These are phyloP conservation scores for Gnathonemus echidnorhynchus DNA, from an alignment of 2,113 vertebrate genomes.

Conservation along the genomic window DNA sequence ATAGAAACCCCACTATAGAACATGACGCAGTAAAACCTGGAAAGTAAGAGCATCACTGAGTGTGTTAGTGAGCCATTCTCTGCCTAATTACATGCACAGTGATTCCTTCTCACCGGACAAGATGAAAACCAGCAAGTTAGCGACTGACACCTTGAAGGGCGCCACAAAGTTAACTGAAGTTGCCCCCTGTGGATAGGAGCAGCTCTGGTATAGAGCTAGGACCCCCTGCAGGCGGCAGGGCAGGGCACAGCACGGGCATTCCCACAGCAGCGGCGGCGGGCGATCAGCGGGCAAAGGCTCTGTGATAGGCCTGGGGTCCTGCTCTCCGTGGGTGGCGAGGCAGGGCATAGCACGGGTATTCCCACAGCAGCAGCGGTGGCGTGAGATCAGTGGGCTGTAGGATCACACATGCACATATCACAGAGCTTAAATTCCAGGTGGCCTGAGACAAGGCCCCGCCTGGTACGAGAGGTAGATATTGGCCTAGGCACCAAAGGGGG, in stretches of 20 bases:
- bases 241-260: neutral
- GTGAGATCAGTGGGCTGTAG: too few relatives aligned
- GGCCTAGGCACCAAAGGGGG: too few relatives aligned
- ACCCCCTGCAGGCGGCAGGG: too few relatives aligned
- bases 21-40: neutral
- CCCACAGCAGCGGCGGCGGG: neutral
- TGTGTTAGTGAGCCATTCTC: neutral
- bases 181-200: neutral
- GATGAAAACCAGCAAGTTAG: neutral
- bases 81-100: neutral
- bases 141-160: neutral
- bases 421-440: too few relatives aligned
- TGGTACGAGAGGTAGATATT: too few relatives aligned
- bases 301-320: too few relatives aligned
- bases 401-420: too few relatives aligned
- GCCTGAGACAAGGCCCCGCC: too few relatives aligned
- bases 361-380: too few relatives aligned
- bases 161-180: neutral
- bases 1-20: neutral
- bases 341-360: too few relatives aligned
- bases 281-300: neutral
- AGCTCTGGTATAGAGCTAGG: neutral
- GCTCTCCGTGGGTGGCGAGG: too few relatives aligned
- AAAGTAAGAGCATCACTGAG: neutral
- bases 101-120: neutral